Percentiles rank a stretch among this genome's conserved stretches.
Evolutionary conservation across 2,113 vertebrate genomes (phyloP).

Genomic region (Myotis lucifugus): DNA sequence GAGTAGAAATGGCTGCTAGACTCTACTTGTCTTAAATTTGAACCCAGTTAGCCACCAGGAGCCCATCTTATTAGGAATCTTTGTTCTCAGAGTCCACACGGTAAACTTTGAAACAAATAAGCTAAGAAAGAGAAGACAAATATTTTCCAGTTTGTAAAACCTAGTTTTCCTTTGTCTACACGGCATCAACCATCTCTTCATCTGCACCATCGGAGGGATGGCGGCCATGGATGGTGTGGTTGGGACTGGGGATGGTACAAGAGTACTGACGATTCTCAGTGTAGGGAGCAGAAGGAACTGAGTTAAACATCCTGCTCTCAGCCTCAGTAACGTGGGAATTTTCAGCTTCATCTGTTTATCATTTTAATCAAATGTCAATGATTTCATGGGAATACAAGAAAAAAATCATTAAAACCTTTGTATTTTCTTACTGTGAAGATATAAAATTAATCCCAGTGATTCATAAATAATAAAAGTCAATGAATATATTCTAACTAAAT

Average conservation of each 20-base stretch:
- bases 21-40: background rate
- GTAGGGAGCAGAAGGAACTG: background rate
- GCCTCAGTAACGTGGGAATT: accelerated
- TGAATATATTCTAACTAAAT: background rate
- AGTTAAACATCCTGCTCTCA: accelerated
- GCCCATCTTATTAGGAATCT: background rate
- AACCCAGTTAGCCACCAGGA: background rate
- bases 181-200: accelerated
- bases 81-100: background rate
- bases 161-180: accelerated
- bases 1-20: background rate
- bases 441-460: background rate
- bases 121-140: background rate
- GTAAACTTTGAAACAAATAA: background rate
- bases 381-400: background rate
- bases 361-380: background rate
- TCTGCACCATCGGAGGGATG: accelerated
- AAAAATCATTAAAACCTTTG: background rate
- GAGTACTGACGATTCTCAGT: accelerated
- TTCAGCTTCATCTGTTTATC: background rate
- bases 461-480: too few species aligned
- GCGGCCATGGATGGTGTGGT: accelerated
- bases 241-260: background rate
- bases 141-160: background rate
- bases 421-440: background rate